Base-by-base conservation (phyloP, 2,797 vertebrate species). In the Anguilla megastoma region DNA sequence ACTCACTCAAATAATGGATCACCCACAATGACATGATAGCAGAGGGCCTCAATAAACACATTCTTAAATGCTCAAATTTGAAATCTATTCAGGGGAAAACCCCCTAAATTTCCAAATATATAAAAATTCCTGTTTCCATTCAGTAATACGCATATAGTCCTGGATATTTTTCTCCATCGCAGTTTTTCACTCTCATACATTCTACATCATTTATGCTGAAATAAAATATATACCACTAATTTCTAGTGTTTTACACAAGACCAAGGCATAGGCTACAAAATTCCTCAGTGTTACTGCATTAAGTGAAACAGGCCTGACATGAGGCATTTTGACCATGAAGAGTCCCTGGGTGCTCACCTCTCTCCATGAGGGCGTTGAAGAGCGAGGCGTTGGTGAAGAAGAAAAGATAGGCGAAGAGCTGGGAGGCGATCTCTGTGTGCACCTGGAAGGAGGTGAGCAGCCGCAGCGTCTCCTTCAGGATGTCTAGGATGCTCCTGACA, bases 371-470 rank as follows among this genome's bases (percentile, higher is more conserved):
- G 0, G 93, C 92, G 91, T 97, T 97, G 94, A 97, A 95, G 87
- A 97, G 96, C 0, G 96, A 96, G 3, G 96, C 95, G 0, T 96
- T 96, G 94, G 96, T 94, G 91, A 97, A 97, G 92, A 96, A 97
- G 94, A 97, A 95, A 87, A 97, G 93, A 91, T 96, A 97, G 83
- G 94, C 94, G 7, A 96, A 90, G 83, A 97, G 95, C 91, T 97
- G 96, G 0, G 94, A 93, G 33, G 92, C 94, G 82, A 97, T 94
- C 63, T 96, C 96, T 0, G 92, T 92, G 86, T 97, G 96, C 85
- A 97, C 92, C 87, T 94, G 94, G 84, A 93, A 94, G 87, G 91
- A 92, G 0, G 85, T 91, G 54, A 96, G 91, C 0, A 96, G 92
- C 2, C 84, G 91, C 92, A 95, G 90, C 21, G 94, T 94, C 84